Evolutionary conservation across 2,888 invertebrate genomes (phyloP).

Genomic region (Lydus trimaculatus): DNA sequence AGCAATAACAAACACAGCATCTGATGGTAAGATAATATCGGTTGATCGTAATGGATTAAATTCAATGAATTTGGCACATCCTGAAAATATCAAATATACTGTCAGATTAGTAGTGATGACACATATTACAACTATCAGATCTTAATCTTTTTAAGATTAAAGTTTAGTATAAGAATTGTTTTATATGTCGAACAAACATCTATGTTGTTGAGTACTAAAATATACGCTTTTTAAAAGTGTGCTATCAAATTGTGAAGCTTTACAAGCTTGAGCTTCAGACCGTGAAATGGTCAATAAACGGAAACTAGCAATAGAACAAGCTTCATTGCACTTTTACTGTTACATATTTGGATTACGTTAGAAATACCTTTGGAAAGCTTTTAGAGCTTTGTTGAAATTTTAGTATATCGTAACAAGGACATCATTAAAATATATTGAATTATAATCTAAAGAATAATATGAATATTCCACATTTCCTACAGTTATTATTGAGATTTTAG

Average conservation of each 20-base stretch:
- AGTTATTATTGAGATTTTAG: neutral
- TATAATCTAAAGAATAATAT: neutral
- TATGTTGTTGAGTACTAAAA: too few species aligned
- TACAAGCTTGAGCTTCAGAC: neutral
- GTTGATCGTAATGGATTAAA: slow-evolving; percentile 86
- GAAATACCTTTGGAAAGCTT: neutral
- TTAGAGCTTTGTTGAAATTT: neutral
- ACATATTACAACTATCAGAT: neutral
- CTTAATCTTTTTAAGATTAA: too few species aligned
- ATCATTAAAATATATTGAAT: neutral
- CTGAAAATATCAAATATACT: slow-evolving; percentile 55
- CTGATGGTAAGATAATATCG: slow-evolving; percentile 81
- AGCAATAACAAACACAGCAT: slow-evolving; percentile 90
- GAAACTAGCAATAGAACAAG: neutral
- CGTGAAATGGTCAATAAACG: slow-evolving; percentile 14
- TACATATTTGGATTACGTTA: neutral
- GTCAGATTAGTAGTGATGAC: neutral
- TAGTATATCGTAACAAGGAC: neutral
- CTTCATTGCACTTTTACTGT: neutral
- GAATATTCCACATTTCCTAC: neutral
- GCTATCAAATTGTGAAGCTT: neutral
- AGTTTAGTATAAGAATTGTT: too few species aligned
- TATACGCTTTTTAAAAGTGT: too few species aligned
- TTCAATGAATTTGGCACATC: slow-evolving; percentile 90
- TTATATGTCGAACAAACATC: too few species aligned